These are phyloP conservation scores for Holothuria glaberrima DNA, from an alignment of 35 echinoderm and acorn worm species.

Conservation along the genomic window DNA sequence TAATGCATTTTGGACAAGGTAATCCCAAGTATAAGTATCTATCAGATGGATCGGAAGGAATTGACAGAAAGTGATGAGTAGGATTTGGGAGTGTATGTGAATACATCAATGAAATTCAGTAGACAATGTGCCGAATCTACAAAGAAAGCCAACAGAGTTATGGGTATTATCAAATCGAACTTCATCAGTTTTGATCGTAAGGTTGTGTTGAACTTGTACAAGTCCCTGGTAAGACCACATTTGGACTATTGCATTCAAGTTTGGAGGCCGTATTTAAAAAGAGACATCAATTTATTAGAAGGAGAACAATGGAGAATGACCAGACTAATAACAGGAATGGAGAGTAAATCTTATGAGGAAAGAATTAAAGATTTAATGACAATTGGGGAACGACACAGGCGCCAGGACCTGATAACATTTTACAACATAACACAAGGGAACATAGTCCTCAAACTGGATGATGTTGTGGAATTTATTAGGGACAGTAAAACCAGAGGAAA, in stretches of 20 bases:
- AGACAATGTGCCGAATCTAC: constrained; percentile 11
- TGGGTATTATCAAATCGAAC: neutral
- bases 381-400: neutral
- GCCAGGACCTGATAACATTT: neutral
- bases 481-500: too few species aligned
- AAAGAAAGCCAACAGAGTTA: neutral
- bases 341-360: neutral
- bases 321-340: neutral
- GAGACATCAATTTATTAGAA: neutral
- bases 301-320: neutral
- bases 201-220: constrained; percentile 3
- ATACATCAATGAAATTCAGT: constrained; percentile 7
- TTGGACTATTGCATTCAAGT: neutral
- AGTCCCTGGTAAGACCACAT: constrained; percentile 9
- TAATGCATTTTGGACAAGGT: constrained; percentile 10
- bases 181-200: constrained; percentile 4
- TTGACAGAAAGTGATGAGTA: neutral
- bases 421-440: too few species aligned
- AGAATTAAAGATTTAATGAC: neutral
- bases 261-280: neutral
- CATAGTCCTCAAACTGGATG: too few species aligned
- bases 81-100: constrained; percentile 18
- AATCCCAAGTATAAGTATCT: constrained; percentile 15
- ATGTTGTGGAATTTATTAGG: too few species aligned
- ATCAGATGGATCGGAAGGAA: neutral